phyloP scores from a whole-genome alignment of 2,888 invertebrate species.

The Glyphotaelius pellucidus region DNA sequence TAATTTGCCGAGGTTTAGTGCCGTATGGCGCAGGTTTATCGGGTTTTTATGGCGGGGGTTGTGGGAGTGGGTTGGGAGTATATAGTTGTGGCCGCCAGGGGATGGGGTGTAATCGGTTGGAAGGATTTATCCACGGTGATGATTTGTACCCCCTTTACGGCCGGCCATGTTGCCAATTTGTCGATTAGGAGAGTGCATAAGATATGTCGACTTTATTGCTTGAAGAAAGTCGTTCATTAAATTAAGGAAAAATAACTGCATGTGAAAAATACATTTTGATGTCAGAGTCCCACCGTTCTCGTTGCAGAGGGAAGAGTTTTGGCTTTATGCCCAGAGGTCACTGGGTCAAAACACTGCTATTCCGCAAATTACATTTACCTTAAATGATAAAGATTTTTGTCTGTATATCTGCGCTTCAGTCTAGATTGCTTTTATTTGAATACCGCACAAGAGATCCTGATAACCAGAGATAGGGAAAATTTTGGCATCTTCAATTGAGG shows the following conservation, averaged over 20 bases:
- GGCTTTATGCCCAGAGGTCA: not conserved
- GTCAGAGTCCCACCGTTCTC: not conserved
- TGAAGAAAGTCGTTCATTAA: not conserved
- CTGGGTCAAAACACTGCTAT: no score
- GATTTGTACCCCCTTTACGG: constrained; percentile 25
- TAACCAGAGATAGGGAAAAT: no score
- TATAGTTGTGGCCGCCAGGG: not conserved
- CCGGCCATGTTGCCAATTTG: constrained; percentile 35
- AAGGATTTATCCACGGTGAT: constrained; percentile 12
- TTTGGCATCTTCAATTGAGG: no score
- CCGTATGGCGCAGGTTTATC: constrained; percentile 12
- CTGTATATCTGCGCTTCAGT: no score
- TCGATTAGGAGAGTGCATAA: constrained; percentile 25
- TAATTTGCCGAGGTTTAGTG: constrained; percentile 20
- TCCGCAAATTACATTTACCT: no score
- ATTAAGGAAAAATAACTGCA: not conserved
- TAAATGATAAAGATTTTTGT: no score
- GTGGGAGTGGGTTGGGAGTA: not conserved
- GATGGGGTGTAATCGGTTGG: not conserved
- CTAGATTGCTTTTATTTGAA: no score
- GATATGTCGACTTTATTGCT: not conserved
- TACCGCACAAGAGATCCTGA: no score
- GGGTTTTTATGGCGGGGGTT: constrained; percentile 22
- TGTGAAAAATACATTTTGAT: not conserved
- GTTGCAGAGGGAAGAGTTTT: not conserved